Evolutionary conservation across 2,888 invertebrate genomes (phyloP).

Genomic region (Trilocha varians): DNA sequence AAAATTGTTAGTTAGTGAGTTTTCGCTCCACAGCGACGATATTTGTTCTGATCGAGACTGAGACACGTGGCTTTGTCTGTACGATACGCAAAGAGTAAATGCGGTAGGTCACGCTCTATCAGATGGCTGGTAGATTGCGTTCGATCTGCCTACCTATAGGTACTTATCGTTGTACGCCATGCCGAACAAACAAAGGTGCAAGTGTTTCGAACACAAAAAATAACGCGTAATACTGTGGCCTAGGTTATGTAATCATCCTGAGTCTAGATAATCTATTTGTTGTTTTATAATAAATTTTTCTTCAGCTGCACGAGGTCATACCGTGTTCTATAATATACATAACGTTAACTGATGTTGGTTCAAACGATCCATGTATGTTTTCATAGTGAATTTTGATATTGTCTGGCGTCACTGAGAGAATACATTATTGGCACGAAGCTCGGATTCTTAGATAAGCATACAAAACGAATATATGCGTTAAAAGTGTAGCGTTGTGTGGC

Average conservation of each 20-base stretch:
- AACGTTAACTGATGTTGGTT: slow-evolving; percentile 1
- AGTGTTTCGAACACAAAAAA: slow-evolving; percentile 13
- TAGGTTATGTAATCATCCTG: slow-evolving; percentile 13
- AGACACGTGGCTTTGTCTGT: slow-evolving; percentile 8
- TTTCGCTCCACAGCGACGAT: too few relatives aligned
- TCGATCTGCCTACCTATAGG: slow-evolving; percentile 11
- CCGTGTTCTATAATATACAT: background rate
- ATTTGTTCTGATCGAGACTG: slow-evolving; percentile 8
- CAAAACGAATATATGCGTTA: background rate
- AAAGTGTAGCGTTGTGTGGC: background rate
- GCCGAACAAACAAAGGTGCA: slow-evolving; percentile 20
- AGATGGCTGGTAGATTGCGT: slow-evolving; percentile 23
- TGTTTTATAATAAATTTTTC: slow-evolving; percentile 1
- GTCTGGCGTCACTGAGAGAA: background rate
- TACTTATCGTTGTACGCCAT: slow-evolving; percentile 21
- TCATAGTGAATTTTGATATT: background rate
- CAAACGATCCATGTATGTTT: background rate
- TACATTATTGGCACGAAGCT: background rate
- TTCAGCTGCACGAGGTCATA: slow-evolving; percentile 5
- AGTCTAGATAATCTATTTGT: background rate
- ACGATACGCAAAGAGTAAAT: slow-evolving; percentile 19
- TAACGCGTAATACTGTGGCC: slow-evolving; percentile 9
- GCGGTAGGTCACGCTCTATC: slow-evolving; percentile 35
- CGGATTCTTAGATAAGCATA: background rate
- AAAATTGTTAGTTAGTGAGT: too few relatives aligned